Base-by-base conservation (phyloP, 2,888 invertebrate species). In the Heliconius cydno region DNA sequence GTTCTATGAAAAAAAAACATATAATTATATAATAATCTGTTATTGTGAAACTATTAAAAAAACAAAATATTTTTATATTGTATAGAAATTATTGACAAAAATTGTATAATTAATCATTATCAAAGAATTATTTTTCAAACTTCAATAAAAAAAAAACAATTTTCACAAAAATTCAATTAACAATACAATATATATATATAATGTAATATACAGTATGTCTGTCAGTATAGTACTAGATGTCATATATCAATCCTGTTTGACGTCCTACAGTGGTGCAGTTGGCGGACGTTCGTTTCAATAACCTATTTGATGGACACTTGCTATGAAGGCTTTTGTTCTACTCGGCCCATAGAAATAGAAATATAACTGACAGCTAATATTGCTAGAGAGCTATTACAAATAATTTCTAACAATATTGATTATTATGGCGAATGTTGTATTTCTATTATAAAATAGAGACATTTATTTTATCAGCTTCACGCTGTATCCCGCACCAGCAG, bases 221-320 rank as follows among this genome's bases (percentile, higher is more conserved):
- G 34, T n/a, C 13, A 66, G 72, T 28, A 30, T 57, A 74, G 38
- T 67, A 76, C 71, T 60, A 73, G 60, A 73, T 73, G 67, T 81
- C 74, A 81, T 83, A 83, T 80, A 82, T 83, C 83, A 83, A 83
- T 82, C 82, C n/a, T 70, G 15, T 70, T 68, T 76, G 78, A 78
- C 71, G 80, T 68, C 79, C 80, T 75, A 82, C 81, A 81, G 79
- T 70, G 66, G 72, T 81, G 80, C 83, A 80, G 80, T 79, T 79
- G 79, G 71, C 78, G 79, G 82, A 71, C 77, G 80, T 78, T 25
- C 79, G 67, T 76, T 78, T 80, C 78, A 81, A 79, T 76, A 81
- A 82, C 81, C 71, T 80, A 74, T 76, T 72, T 78, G 79, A 80
- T 80, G 38, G 76, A 67, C 78, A 81, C 79, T 82, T 82, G 81